Percentiles rank a stretch among this genome's conserved stretches.
phyloP scores from a whole-genome alignment of 2,113 vertebrate genomes.

The Sphyrna mokarran region DNA sequence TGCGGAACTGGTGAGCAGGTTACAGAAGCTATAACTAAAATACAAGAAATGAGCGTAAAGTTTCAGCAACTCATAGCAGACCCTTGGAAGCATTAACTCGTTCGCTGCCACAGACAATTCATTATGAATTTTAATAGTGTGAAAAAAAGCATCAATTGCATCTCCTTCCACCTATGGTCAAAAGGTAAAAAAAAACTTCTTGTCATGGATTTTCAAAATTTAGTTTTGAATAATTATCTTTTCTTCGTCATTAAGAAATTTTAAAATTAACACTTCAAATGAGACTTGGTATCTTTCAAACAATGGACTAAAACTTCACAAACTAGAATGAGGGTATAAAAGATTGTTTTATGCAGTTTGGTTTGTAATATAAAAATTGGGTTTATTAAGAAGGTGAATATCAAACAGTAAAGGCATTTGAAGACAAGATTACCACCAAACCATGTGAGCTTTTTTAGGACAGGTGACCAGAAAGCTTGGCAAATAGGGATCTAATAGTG shows the following conservation, averaged over 20 bases:
- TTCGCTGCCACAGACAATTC: neutral
- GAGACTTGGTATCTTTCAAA: neutral
- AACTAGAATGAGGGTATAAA: neutral
- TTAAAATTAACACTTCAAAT: neutral
- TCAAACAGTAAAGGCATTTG: neutral
- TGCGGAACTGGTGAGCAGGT: neutral
- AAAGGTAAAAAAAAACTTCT: neutral
- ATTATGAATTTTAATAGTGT: neutral
- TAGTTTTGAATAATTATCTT: neutral
- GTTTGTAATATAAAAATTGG: neutral
- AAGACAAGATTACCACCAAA: too few species aligned
- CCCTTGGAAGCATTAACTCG: neutral
- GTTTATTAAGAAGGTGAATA: neutral
- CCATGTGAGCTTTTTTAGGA: neutral
- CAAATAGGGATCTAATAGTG: neutral
- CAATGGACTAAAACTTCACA: neutral
- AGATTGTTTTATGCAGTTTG: neutral
- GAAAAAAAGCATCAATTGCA: neutral
- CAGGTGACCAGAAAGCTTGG: neutral
- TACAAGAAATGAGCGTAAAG: neutral
- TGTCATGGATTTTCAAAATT: neutral
- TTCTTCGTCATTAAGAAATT: neutral
- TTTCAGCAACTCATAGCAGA: neutral
- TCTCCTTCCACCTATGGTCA: neutral
- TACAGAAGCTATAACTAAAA: conserved; percentile 24